These are phyloP conservation scores for Tenthredo distinguenda DNA, from an alignment of 2,888 invertebrate genomes.

Conservation along the genomic window DNA sequence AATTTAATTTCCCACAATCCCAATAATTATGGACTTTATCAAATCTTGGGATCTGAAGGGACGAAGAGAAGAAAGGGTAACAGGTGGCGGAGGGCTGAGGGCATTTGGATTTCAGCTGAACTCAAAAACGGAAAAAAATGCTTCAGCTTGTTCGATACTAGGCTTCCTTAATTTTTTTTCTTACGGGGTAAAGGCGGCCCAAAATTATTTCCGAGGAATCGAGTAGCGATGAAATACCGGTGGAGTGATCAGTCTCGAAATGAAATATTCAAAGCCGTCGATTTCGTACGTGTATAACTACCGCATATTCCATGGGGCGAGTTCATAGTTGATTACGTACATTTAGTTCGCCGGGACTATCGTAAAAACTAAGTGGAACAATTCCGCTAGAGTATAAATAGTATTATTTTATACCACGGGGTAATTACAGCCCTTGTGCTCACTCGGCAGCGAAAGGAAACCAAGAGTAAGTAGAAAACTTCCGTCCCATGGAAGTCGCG, in stretches of 20 bases:
- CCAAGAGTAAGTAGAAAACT: neutral
- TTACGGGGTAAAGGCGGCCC: neutral
- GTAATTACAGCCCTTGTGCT: neutral
- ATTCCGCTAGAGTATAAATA: neutral
- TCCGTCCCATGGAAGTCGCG: no score
- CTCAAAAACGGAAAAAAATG: no score
- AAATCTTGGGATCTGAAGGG: neutral
- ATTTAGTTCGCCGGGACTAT: neutral
- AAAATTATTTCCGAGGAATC: neutral
- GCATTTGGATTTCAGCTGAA: neutral
- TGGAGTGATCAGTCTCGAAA: neutral
- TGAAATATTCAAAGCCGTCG: constrained; percentile 20
- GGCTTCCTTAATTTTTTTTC: neutral
- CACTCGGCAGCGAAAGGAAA: neutral
- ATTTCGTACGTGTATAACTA: neutral
- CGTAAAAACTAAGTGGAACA: neutral
- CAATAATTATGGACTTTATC: no score
- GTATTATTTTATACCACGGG: neutral
- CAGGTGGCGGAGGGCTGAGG: neutral
- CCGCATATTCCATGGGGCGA: neutral
- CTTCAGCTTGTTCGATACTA: no score
- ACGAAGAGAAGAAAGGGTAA: neutral
- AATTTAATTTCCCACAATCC: no score
- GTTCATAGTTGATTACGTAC: neutral
- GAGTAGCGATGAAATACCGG: neutral